These are phyloP conservation scores for Armadillidium nasatum DNA, from an alignment of 1,140 invertebrate genomes.

Conservation along the genomic window DNA sequence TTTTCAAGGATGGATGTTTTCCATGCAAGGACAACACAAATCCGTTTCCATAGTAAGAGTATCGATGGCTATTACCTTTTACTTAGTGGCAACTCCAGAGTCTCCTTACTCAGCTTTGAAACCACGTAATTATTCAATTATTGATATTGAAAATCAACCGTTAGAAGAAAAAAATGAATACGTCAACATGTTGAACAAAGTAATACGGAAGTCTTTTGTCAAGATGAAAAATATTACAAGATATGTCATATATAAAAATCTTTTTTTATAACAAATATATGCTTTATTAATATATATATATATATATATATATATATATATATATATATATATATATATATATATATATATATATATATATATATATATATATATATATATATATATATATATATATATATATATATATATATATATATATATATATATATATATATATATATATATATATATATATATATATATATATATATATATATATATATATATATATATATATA, in stretches of 20 bases:
- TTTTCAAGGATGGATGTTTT: constrained; percentile 1
- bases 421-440: constrained; percentile 7
- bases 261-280: not conserved
- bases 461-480: constrained; percentile 11
- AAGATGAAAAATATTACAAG: too few relatives aligned
- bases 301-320: constrained; percentile 11
- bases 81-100: not conserved
- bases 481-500: constrained; percentile 9
- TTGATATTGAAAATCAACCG: not conserved
- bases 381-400: constrained; percentile 7
- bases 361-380: constrained; percentile 13
- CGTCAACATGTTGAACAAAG: not conserved
- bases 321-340: constrained; percentile 11
- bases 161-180: not conserved
- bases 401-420: constrained; percentile 7
- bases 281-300: not conserved
- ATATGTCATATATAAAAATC: too few relatives aligned
- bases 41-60: not conserved
- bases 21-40: not conserved
- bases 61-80: not conserved
- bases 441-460: constrained; percentile 11
- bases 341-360: not conserved
- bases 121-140: not conserved
- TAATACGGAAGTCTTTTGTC: too few relatives aligned
- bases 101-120: not conserved